A percentile compares a stretch with the other conserved stretches of the same genome.
Conservation (phyloP, 2,797 vertebrate species). For the Meriones psammophilus region DNA sequence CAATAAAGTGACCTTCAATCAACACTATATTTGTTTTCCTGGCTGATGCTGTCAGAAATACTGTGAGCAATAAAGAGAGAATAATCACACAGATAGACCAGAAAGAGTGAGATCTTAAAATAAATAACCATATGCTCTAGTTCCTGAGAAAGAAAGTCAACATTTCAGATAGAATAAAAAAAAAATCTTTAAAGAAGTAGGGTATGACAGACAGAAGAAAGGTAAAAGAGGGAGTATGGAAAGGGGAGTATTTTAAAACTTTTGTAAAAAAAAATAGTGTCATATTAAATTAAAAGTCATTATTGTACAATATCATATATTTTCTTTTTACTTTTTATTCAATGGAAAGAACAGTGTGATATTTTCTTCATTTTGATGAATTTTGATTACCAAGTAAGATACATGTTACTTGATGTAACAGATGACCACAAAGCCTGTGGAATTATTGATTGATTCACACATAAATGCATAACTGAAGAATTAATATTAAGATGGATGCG, state of each 20-base stretch:
- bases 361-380: neutral
- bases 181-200: constrained; percentile 71
- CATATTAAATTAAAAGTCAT: neutral
- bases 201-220: constrained; percentile 39
- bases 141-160: constrained; percentile 67
- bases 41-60: constrained; percentile 69
- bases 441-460: neutral
- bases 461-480: neutral
- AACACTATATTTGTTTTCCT: constrained; percentile 63
- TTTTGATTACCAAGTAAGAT: neutral
- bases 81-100: constrained; percentile 68
- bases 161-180: constrained; percentile 65
- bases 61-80: constrained; percentile 73
- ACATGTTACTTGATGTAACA: neutral
- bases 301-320: neutral
- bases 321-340: neutral
- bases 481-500: neutral
- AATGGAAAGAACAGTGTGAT: neutral
- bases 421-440: rapidly evolving
- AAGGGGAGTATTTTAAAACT: constrained; percentile 19
- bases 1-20: constrained; percentile 71
- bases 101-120: constrained; percentile 79
- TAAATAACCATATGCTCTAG: constrained; percentile 78
- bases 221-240: neutral
- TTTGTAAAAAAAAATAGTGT: neutral